Evolutionary conservation across 2,113 vertebrate species (phyloP), one percentile per base, ranked within the genome.

Genomic region (Podarcis raffonei): DNA sequence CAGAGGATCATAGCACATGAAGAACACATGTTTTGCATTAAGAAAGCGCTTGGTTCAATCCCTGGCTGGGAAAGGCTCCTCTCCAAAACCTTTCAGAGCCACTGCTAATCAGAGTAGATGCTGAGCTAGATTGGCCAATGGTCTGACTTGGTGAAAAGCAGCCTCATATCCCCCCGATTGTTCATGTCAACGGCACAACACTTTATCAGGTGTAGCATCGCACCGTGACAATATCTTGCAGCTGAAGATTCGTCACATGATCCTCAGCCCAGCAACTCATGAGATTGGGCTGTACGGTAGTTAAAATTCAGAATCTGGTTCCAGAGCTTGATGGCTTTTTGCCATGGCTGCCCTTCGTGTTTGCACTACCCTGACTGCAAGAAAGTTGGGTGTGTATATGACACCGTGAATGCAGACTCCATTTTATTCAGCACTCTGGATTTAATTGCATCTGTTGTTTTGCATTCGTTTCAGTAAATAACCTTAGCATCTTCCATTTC

Each of bases 381-480:
- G 89, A 39, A 32, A 76, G 15, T n/a, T 75, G 27, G 39, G 12
- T 80, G 90, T 81, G 71, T 89, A 87, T 85, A 69, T 3, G 86
- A 74, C 66, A 90, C 78, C 66, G 69, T 35, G 30, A 75, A 48
- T 11, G 23, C 11, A 5, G 59, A 53, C 6, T 35, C 30, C 16
- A 15, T 68, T 89, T 77, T 84, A 66, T 53, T 27, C 32, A 8
- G 18, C 86, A 77, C 75, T 85, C 86, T 86, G 72, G 66, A 95
- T 91, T 90, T 88, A 88, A 88, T 91, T 92, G 68, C 91, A 94
- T 87, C 87, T 93, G 91, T 62, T 90, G 88, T 88, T 95, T 94
- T 95, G 92, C 89, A 91, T 94, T 69, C 91, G 86, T 92, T 95
- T 92, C 91, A 85, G 87, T 86, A 94, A 90, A 90, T 6, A 91